These are phyloP conservation scores for Semotilus atromaculatus DNA, from an alignment of 2,797 vertebrate genomes.

Conservation along the genomic window DNA sequence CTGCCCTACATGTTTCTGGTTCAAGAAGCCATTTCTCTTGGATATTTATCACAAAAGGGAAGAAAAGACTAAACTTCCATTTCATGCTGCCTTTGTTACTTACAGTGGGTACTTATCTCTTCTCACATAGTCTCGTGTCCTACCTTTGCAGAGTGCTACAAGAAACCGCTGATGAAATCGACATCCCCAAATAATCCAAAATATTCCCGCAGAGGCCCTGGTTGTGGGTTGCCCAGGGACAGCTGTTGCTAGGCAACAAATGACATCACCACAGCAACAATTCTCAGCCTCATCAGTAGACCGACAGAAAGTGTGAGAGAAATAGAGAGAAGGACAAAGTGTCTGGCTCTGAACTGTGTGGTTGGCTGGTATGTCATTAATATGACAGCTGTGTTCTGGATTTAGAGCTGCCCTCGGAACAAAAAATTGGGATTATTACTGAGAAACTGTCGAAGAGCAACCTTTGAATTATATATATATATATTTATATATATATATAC, in stretches of 20 bases:
- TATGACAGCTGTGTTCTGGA: constrained; percentile 20
- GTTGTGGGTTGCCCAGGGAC: constrained; percentile 47
- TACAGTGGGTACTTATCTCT: not conserved
- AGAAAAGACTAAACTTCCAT: not conserved
- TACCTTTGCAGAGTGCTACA: not conserved
- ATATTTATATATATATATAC: too few relatives aligned
- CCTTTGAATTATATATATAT: not conserved
- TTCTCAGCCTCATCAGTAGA: constrained; percentile 44
- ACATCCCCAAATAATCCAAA: constrained; percentile 52
- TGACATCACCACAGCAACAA: constrained; percentile 59
- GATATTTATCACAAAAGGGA: not conserved
- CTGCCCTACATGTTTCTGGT: not conserved
- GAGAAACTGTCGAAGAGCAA: not conserved
- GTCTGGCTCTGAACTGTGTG: constrained; percentile 7
- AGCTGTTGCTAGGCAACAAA: constrained; percentile 58
- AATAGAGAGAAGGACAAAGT: not conserved
- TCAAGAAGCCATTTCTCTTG: not conserved
- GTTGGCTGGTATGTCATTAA: constrained; percentile 7
- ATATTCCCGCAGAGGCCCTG: constrained; percentile 48
- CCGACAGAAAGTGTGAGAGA: constrained; percentile 19
- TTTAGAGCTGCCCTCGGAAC: not conserved
- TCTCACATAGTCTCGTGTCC: not conserved
- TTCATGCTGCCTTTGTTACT: not conserved
- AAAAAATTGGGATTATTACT: not conserved
- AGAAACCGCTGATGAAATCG: constrained; percentile 26